Evolutionary conservation across 2,113 vertebrate species (phyloP).

Genomic region (Dipodomys merriami): DNA sequence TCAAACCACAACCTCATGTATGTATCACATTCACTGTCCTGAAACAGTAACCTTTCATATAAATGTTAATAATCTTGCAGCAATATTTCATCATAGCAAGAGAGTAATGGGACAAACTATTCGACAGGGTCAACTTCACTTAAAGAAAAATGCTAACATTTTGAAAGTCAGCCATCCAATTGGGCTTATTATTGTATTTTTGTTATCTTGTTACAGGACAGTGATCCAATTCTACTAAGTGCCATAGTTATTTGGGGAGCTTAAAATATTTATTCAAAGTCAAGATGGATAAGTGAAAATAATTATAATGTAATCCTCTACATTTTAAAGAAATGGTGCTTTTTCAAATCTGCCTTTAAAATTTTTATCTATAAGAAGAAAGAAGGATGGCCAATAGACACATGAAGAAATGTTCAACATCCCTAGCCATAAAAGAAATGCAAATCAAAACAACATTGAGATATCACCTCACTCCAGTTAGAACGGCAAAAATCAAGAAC

Average conservation of each 20-base stretch:
- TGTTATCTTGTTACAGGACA: constrained; percentile 58
- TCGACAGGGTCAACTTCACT: constrained; percentile 70
- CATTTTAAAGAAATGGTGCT: neutral
- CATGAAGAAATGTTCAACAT: too few species aligned
- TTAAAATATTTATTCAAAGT: constrained; percentile 59
- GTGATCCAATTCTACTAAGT: constrained; percentile 58
- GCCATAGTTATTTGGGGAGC: constrained; percentile 38
- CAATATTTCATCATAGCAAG: constrained; percentile 55
- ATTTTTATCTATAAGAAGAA: constrained; percentile 6
- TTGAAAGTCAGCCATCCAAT: constrained; percentile 70
- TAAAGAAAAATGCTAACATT: constrained; percentile 71
- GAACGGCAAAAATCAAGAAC: too few species aligned
- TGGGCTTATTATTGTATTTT: constrained; percentile 56
- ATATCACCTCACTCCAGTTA: too few species aligned
- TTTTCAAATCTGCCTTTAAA: constrained; percentile 1
- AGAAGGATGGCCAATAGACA: too few species aligned
- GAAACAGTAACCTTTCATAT: constrained; percentile 68
- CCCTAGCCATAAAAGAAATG: too few species aligned
- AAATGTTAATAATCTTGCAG: constrained; percentile 66
- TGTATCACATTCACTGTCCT: constrained; percentile 1
- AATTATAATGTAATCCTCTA: neutral
- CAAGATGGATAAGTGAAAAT: constrained; percentile 15
- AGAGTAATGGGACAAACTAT: constrained; percentile 28
- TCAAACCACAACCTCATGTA: constrained; percentile 49
- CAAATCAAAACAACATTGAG: too few species aligned